phyloP scores from a whole-genome alignment of 2,888 invertebrate species.

The Allygus modestus region DNA sequence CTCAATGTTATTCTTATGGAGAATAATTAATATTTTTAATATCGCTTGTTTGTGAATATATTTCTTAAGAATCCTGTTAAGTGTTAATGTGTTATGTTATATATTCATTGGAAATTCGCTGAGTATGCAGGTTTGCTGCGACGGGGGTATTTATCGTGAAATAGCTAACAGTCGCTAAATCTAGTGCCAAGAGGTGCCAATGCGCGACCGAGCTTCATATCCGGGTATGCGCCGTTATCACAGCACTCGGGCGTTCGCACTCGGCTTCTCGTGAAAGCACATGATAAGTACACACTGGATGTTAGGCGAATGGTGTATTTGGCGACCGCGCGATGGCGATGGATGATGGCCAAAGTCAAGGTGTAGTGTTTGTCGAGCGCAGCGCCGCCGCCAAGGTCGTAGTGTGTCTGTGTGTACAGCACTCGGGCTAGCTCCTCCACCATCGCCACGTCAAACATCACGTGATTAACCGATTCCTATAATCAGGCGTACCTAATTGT shows the following conservation, averaged over 20 bases:
- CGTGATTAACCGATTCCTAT: no score
- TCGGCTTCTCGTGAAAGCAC: background rate
- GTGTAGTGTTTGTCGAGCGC: constrained; percentile 38
- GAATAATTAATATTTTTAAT: no score
- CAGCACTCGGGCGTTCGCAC: background rate
- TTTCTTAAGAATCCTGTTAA: no score
- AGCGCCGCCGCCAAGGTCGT: constrained; percentile 14
- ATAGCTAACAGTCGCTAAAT: no score
- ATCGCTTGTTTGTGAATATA: no score
- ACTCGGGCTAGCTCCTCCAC: background rate
- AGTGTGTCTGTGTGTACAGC: constrained; percentile 33
- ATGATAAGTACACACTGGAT: background rate
- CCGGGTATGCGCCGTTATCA: background rate
- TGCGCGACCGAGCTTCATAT: background rate
- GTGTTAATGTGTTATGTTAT: no score
- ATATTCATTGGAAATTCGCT: no score
- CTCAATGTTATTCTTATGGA: no score
- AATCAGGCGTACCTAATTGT: no score
- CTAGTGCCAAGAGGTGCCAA: no score
- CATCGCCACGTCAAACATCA: background rate
- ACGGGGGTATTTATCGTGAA: no score
- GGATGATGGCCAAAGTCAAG: constrained; percentile 49
- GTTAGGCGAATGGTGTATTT: background rate
- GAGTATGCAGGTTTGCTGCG: no score
- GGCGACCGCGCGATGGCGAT: constrained; percentile 12